Evolutionary conservation across 1,140 invertebrate species (phyloP), one percentile per base, ranked within the genome.

Genomic region (Caerostris darwini): DNA sequence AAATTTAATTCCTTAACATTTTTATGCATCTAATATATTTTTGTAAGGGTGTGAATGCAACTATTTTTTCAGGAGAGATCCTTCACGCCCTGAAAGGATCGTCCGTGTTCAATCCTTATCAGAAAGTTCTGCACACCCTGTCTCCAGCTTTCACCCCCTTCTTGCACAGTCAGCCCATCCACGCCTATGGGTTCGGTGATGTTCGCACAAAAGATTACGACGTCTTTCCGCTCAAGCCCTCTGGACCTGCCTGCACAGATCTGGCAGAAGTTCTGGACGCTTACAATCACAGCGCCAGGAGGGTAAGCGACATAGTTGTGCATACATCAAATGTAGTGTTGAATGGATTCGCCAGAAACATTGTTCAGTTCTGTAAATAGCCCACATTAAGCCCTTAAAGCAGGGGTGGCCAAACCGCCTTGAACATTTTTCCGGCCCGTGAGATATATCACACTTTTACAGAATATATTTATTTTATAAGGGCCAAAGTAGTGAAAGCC

Each of bases 41-140:
- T 34, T 34, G 34, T 34, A 34, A 34, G 34, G 34, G 0, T 2
- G 34, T 34, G 34, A 34, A 34, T 34, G 34, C 34, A 2, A 34
- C 34, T 77, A 5, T 6, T 19, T 34, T 59, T 77, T 8, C 50
- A 94, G 92, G 96, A 12, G 95, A 96, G 19, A 96, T 96, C 6
- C 95, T 96, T 64, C 94, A 96, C 53, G 86, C 94, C 10, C 54
- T 94, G 59, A 92, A 92, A 93, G 94, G 94, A n/a, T 61, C 71
- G 17, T 59, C 90, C 3, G 91, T 94, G 12, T 94, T 90, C 57
- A 94, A 94, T 19, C 94, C 94, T 6, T 94, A 94, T n/a, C 94
- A 94, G 17, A 92, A 93, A 90, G 94, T 94, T 0, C n/a, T 94
- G n/a, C 87, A 92, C 56, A 93, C 81, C n/a, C 6, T 94, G 53